Evolutionary conservation across 2,888 invertebrate genomes (phyloP).

Genomic region (Zonitis immaculata): DNA sequence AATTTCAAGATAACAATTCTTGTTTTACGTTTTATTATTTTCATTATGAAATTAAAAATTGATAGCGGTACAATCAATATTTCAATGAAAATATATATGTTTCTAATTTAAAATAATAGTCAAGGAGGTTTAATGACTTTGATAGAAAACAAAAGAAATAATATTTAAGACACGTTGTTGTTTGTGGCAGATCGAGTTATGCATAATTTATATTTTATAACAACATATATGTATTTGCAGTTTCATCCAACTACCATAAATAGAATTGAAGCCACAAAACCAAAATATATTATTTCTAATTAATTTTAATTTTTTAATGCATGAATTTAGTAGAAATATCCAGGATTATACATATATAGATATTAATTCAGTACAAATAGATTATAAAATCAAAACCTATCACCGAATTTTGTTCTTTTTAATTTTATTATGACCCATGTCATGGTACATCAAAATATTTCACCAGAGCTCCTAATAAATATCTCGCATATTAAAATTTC

Average conservation of each 20-base stretch:
- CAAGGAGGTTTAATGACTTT: conserved; percentile 18
- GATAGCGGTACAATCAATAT: not conserved
- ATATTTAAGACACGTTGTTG: conserved; percentile 16
- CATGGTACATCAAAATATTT: too few species aligned
- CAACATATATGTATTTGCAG: not conserved
- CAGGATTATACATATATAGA: too few species aligned
- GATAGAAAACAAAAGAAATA: conserved; percentile 12
- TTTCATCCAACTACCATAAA: not conserved
- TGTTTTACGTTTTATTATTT: not conserved
- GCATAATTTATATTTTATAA: conserved; percentile 11
- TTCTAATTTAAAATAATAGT: not conserved
- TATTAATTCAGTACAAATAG: too few species aligned
- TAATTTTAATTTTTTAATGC: too few species aligned
- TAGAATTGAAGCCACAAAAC: not conserved
- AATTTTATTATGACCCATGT: too few species aligned
- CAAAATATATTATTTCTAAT: too few species aligned
- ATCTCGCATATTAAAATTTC: too few species aligned
- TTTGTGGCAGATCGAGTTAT: conserved; percentile 16
- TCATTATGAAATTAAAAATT: not conserved
- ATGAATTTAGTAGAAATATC: too few species aligned
- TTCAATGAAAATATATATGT: not conserved
- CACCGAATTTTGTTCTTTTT: too few species aligned
- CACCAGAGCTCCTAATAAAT: too few species aligned
- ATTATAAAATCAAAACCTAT: too few species aligned
- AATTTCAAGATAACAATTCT: not conserved